Evolutionary conservation across 1,140 invertebrate genomes (phyloP).

Genomic region (Drosophila fuyamai): DNA sequence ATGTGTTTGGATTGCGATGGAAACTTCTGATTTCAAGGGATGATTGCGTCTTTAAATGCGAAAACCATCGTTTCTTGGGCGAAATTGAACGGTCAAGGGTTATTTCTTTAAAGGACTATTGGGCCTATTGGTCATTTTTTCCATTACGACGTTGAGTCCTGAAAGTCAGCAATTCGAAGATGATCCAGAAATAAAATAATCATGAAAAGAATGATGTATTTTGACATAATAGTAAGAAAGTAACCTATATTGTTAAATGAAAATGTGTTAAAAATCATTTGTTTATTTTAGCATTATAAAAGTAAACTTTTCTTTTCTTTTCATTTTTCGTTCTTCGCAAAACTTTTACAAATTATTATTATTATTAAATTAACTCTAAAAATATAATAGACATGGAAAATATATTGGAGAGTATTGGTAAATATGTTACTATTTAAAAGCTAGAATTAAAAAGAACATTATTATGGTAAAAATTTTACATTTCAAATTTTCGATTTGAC

Average conservation of each 20-base stretch:
- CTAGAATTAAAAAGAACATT: too few relatives aligned
- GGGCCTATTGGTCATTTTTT: slow-evolving; percentile 1
- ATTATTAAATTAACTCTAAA: too few relatives aligned
- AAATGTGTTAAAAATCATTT: too few relatives aligned
- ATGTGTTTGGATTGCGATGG: slow-evolving; percentile 31
- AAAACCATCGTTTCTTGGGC: slow-evolving; percentile 5
- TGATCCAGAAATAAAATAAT: background rate
- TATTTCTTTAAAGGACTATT: slow-evolving; percentile 1
- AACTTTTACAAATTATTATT: too few relatives aligned
- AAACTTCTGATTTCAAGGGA: slow-evolving; percentile 35
- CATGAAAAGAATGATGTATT: background rate
- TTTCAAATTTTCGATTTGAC: background rate
- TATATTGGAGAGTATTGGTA: too few relatives aligned
- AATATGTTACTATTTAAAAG: too few relatives aligned
- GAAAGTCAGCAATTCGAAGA: background rate
- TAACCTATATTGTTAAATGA: too few relatives aligned
- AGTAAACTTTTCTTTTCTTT: too few relatives aligned
- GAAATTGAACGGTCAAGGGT: slow-evolving; percentile 1
- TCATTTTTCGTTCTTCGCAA: too few relatives aligned
- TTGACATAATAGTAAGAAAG: background rate
- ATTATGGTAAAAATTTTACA: too few relatives aligned
- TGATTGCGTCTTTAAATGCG: slow-evolving; percentile 19
- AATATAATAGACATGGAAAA: too few relatives aligned
- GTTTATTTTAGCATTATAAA: too few relatives aligned
- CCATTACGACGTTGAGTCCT: background rate